Conservation (phyloP, 2,797 vertebrate species). For the Spinus olivaceus region DNA sequence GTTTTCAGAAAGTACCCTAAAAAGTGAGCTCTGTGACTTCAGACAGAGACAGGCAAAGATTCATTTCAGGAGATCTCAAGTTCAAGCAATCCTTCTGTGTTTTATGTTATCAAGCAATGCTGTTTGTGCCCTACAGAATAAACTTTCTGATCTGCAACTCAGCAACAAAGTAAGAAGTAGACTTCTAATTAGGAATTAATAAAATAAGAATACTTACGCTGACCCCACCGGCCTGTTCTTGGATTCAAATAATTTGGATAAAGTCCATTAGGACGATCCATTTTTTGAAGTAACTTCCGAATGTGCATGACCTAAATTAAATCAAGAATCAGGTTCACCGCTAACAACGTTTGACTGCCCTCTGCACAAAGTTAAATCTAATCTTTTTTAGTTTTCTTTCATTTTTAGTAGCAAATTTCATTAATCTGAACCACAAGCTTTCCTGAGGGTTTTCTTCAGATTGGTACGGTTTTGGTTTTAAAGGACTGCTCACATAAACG, state of each 20-base stretch:
- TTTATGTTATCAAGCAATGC: background rate
- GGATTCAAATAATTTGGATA: slow-evolving; percentile 99
- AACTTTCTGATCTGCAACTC: background rate
- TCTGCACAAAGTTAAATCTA: background rate
- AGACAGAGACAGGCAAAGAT: background rate
- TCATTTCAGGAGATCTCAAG: background rate
- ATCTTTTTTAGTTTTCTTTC: background rate
- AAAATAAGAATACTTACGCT: slow-evolving; percentile 85
- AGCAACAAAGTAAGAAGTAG: background rate
- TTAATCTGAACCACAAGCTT: background rate
- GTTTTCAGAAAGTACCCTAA: background rate
- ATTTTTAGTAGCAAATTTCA: background rate
- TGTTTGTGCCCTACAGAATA: background rate
- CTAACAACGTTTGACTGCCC: background rate
- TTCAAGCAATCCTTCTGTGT: background rate
- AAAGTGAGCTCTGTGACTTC: background rate
- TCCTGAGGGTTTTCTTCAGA: background rate
- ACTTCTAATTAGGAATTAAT: background rate
- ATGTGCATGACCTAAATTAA: slow-evolving; percentile 95
- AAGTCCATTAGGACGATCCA: slow-evolving; percentile 98
- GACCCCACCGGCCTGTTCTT: slow-evolving; percentile 97
- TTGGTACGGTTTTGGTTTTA: background rate
- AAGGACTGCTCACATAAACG: background rate
- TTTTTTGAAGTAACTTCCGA: slow-evolving; percentile 95
- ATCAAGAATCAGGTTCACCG: slow-evolving; percentile 53